Conservation (phyloP, 2,888 invertebrate species). For the Dicranocentrus wangi region DNA sequence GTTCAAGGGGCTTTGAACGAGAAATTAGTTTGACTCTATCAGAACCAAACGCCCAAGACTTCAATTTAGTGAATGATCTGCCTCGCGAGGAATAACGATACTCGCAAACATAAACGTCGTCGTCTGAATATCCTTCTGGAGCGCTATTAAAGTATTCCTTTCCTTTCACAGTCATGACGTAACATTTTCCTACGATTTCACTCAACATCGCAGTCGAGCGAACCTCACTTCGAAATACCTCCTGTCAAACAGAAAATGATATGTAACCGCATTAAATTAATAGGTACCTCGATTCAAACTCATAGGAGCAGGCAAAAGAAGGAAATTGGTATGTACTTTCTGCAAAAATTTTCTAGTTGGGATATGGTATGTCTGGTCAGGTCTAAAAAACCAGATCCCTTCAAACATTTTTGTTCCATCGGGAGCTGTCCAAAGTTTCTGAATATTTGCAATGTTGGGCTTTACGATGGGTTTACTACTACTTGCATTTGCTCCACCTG, state of each 20-base stretch:
- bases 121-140: conserved; percentile 90
- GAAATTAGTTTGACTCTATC: conserved; percentile 78
- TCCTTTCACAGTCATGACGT: conserved; percentile 86
- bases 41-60: conserved; percentile 79
- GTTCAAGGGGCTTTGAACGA: conserved; percentile 85
- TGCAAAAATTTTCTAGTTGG: conserved; percentile 95
- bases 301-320: too few relatives aligned
- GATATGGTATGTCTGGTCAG: conserved; percentile 96
- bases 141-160: conserved; percentile 93
- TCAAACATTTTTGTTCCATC: conserved; percentile 90
- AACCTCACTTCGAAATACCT: conserved; percentile 95
- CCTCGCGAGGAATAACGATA: conserved; percentile 91
- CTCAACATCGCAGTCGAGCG: conserved; percentile 88
- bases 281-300: background rate
- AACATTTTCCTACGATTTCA: conserved; percentile 90
- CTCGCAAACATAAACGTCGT: conserved; percentile 97
- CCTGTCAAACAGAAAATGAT: conserved; percentile 75
- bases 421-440: conserved; percentile 89
- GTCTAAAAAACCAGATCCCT: conserved; percentile 92
- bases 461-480: conserved; percentile 77
- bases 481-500: conserved; percentile 30
- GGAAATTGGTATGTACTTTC: conserved; percentile 78
- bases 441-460: conserved; percentile 88
- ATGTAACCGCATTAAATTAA: background rate
- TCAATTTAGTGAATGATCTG: conserved; percentile 94